Base-by-base conservation (phyloP, 2,797 vertebrate species). In the Enteromius anoplus region DNA sequence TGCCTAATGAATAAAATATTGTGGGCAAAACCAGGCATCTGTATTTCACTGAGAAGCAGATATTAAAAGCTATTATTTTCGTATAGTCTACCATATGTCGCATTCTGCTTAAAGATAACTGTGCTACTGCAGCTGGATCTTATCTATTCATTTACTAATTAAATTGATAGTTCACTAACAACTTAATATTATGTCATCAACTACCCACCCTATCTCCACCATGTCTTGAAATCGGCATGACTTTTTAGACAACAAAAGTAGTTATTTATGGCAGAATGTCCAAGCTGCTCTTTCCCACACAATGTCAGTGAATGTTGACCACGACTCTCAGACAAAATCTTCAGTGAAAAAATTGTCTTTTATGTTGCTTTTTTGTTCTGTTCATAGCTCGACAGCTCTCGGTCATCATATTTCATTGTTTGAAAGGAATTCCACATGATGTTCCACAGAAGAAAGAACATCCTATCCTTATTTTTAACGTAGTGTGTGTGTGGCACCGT, bases 1-100 rank as follows among this genome's bases (percentile, higher is more conserved):
- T 78, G 17, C n/a, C 37, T 23, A 42, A 60, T 78, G 21, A 51
- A 47, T 79, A n/a, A 79, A 23, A 79, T 79, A 10, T 51, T 49
- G 11, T 8, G 2, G 19, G 60, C 2, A n/a, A 47, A 78, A 23
- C 2, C 29, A 78, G 42, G 14, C 62, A 66, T 23, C 64, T 66
- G 51, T 42, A 58, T 75, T 58, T 58, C 51, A 40, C 12, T 26
- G 51, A 55, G 21, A 78, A 68, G 21, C 45, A 66, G 45, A 15
- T 65, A 9, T 65, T 49, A 65, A 32, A 26, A 49, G 42, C 42
- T n/a, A n/a, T 45, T 5, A 11, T 47, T 78, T 65, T 66, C 45
- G 32, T 29, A 66, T 68, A 78, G 9, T 68, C 21, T n/a, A n/a
- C 19, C 42, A n/a, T 49, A 65, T 78, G 60, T 78, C 11, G 49